Conservation (phyloP, 1,140 invertebrate species). For the Apocrypta bakeri region DNA sequence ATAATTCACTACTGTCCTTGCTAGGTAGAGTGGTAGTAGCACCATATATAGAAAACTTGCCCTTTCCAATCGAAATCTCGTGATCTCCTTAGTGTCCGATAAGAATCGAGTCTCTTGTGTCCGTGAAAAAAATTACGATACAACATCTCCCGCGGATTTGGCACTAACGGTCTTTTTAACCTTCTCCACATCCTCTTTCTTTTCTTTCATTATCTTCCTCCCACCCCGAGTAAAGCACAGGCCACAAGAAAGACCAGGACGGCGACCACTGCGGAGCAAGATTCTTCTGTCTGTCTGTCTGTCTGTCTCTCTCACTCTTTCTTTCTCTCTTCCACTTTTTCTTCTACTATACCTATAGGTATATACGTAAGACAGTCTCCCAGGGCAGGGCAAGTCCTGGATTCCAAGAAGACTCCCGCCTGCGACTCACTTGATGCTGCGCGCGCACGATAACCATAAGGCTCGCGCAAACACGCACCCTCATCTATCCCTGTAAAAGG, state of each 20-base stretch:
- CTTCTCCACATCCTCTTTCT: slow-evolving; percentile 25
- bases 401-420: slow-evolving; percentile 31
- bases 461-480: not conserved
- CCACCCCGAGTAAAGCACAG: not conserved
- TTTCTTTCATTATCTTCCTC: slow-evolving; percentile 17
- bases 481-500: slow-evolving; percentile 18
- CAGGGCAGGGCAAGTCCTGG: slow-evolving; percentile 21
- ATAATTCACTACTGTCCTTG: too few relatives aligned
- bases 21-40: not conserved
- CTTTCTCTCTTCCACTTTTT: too few relatives aligned
- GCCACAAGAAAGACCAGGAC: not conserved
- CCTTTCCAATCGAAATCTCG: not conserved
- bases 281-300: not conserved
- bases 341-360: too few relatives aligned
- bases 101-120: not conserved
- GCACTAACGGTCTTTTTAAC: slow-evolving; percentile 27
- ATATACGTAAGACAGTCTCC: not conserved
- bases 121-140: too few relatives aligned
- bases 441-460: not conserved
- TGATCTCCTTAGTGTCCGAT: not conserved
- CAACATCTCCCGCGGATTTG: slow-evolving; percentile 5
- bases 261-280: not conserved
- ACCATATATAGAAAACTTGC: not conserved
- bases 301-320: not conserved
- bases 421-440: not conserved